Base-by-base conservation (phyloP, 2,888 invertebrate species). In the Globia sparganii region DNA sequence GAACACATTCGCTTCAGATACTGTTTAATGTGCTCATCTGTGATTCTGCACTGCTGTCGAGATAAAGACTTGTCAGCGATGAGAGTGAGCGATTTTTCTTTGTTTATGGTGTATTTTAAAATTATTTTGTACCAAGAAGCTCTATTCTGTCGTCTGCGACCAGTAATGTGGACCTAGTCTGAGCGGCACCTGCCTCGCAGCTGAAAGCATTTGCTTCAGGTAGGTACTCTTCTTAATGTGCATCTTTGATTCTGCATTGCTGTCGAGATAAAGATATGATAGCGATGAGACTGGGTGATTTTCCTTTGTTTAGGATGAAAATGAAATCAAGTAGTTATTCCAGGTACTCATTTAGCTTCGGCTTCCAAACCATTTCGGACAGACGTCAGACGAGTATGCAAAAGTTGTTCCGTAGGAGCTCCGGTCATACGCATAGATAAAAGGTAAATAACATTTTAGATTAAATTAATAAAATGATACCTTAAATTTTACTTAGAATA, bases 1-100 rank as follows among this genome's bases (percentile, higher is more conserved):
- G 94, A 92, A 91, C 87, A 87, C 88, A 86, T 86, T 90, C 80
- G 83, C 81, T 87, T 88, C 86, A 83, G 75, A 78, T 73, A 73
- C 65, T 83, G 58, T 67, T 84, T 78, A 72, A 80, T 83, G 73
- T 75, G 75, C 73, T 83, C 75, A 88, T 81, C 75, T 77, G 62
- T 76, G 78, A 86, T 89, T 79, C 85, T 80, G 77, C 65, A 40
- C 59, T 61, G 40, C 64, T 72, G 62, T 58, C 67, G 28, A 84
- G 62, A 64, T 77, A 77, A 71, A 64, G 43, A 68, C 62, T 66
- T 72, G 64, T 65, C 69, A 80, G 56, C 21, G 8, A 61, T 34
- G 25, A 40, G n/a, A 73, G 13, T 18, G 6, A 8, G 6, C 28
- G 25, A 59, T 40, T 37, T 74, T 74, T n/a, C 25, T 84, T 84